Base-by-base conservation (phyloP, 2,797 vertebrate species). In the Borostomias antarcticus region DNA sequence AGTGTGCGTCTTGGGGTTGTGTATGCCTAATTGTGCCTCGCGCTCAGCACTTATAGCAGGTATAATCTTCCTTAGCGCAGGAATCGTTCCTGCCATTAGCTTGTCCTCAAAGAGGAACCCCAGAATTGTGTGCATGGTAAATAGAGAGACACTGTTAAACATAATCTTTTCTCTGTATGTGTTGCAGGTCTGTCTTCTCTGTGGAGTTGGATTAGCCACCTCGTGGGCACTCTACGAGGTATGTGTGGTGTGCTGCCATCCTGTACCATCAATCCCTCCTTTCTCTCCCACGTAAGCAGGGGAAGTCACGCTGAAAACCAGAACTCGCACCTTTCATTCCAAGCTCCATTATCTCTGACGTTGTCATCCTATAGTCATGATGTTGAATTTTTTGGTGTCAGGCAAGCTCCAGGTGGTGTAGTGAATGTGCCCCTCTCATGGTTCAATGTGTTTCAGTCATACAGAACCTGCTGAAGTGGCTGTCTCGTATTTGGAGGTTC, bases 201-300 rank as follows among this genome's bases (percentile, higher is more conserved):
- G 2, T 92, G 91, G 89, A 43, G 81, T 74, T 89, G 87, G 84
- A 75, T 91, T 64, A 68, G 84, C 74, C 82, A 45, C 15, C 65
- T 92, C 0, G 66, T 89, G 29, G 69, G 87, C 60, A 84, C 87
- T 25, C 28, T 91, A 23, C 83, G 79, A 17, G 85, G 89, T 92
- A 84, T 0, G 29, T 69, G 53, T 37, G 13, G 15, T 0, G 29
- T 69, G 53, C 37, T 17, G 15, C 40, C 17, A 45, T 45, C 5
- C 4, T 40, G 11, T 40, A 40, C 37, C 37, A 40, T 40, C 37
- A 10, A 40, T 40, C 37, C 15, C 37, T 40, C 37, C 37, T 40
- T 40, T 15, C 37, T 13, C 11, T 40, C 15, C 15, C 13, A 40
- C 10, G 37, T 11, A 10, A 40, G 37, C 37, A 13, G 11, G n/a